Conservation (phyloP, 2,888 invertebrate genomes). For the Synanthedon vespiformis region DNA sequence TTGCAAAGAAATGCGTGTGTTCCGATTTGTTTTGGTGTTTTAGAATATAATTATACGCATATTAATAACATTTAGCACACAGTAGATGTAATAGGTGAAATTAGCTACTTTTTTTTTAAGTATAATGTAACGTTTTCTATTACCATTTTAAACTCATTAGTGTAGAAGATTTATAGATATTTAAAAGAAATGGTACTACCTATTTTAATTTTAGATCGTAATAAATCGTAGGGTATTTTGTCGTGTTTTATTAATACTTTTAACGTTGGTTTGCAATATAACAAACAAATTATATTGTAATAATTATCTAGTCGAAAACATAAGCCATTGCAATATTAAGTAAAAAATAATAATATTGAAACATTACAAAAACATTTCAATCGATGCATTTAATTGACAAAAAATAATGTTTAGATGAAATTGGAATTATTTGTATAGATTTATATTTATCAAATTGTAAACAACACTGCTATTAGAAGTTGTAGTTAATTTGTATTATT, state of each 20-base stretch:
- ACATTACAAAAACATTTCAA: conserved; percentile 16
- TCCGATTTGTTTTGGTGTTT: too few species aligned
- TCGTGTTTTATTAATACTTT: conserved; percentile 1
- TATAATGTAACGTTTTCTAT: background rate
- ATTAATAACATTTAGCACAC: background rate
- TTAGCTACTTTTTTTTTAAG: background rate
- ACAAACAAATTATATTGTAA: conserved; percentile 23
- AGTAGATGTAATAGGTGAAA: conserved; percentile 2
- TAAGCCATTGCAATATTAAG: conserved; percentile 66
- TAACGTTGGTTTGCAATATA: conserved; percentile 5
- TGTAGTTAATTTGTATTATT: conserved; percentile 20
- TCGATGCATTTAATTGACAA: conserved; percentile 11
- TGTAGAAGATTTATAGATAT: background rate
- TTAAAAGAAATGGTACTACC: background rate
- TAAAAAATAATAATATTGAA: conserved; percentile 18
- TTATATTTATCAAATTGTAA: background rate
- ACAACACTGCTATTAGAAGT: background rate
- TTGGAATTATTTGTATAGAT: background rate
- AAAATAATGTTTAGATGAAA: background rate
- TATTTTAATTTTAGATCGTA: background rate
- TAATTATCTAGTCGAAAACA: conserved; percentile 66
- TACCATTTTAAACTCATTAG: conserved; percentile 13
- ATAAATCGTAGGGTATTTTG: background rate
- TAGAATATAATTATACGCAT: background rate
- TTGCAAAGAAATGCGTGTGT: too few species aligned